A percentile compares a stretch with the other conserved stretches of the same genome.
Evolutionary conservation across 1,140 invertebrate species (phyloP).

Genomic region (Caenorhabditis latens): DNA sequence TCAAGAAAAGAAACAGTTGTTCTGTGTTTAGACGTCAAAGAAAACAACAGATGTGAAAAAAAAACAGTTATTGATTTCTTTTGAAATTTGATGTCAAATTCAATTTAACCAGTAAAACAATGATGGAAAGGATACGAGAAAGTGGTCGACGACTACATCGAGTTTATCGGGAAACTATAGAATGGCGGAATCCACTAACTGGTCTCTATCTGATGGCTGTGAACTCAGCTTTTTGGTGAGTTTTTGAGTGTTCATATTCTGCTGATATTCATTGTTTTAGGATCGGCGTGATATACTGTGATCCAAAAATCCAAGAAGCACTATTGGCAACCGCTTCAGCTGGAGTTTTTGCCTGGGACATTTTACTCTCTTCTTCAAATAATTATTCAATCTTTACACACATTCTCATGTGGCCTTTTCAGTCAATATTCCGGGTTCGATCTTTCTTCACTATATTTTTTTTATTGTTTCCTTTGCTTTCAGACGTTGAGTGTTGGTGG

Average conservation of each 20-base stretch:
- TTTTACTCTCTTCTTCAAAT: slow-evolving; percentile 62
- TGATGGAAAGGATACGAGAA: slow-evolving; percentile 44
- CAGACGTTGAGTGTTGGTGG: slow-evolving; percentile 58
- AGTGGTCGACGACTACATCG: slow-evolving; percentile 4
- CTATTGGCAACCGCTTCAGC: slow-evolving; percentile 47
- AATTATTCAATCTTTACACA: slow-evolving; percentile 60
- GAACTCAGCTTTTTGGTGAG: slow-evolving; percentile 64
- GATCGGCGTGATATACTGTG: slow-evolving; percentile 54
- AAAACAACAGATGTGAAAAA: slow-evolving; percentile 59
- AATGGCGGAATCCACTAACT: slow-evolving; percentile 65
- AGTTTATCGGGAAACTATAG: slow-evolving; percentile 61
- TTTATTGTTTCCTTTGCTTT: slow-evolving; percentile 5
- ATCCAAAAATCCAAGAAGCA: slow-evolving; percentile 41
- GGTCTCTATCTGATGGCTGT: slow-evolving; percentile 64
- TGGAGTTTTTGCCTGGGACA: slow-evolving; percentile 63
- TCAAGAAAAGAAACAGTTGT: slow-evolving; percentile 47
- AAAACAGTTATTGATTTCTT: slow-evolving; percentile 34
- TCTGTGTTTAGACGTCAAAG: slow-evolving; percentile 26
- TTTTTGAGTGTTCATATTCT: neutral
- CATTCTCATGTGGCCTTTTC: slow-evolving; percentile 63
- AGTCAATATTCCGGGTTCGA: slow-evolving; percentile 61
- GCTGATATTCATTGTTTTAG: neutral
- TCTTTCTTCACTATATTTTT: neutral
- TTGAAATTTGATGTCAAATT: neutral
- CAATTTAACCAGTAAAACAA: neutral